A percentile compares a stretch with the other conserved stretches of the same genome.
phyloP scores from a whole-genome alignment of 2,888 invertebrate species.

The Malacosoma neustria region DNA sequence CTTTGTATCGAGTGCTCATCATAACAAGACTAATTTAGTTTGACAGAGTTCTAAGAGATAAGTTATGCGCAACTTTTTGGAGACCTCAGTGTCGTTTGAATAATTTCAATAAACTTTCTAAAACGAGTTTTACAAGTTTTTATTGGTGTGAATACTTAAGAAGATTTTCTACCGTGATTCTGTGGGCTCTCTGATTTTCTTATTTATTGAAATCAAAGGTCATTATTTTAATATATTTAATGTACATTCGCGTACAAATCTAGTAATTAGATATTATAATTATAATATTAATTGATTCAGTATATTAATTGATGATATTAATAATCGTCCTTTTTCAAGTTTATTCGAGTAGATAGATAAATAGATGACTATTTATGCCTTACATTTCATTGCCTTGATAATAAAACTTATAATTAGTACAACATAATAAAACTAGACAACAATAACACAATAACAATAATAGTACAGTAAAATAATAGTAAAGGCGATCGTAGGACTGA shows the following conservation, averaged over 20 bases:
- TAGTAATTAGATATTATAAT: too few species aligned
- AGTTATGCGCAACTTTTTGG: slow-evolving; percentile 47
- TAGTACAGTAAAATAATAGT: too few species aligned
- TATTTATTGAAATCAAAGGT: slow-evolving; percentile 1
- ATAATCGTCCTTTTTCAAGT: too few species aligned
- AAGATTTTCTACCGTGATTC: slow-evolving; percentile 21
- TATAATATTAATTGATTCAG: too few species aligned
- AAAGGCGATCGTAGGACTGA: too few species aligned
- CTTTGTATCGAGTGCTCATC: slow-evolving; percentile 14
- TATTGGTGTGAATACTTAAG: slow-evolving; percentile 49
- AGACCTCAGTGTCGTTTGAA: slow-evolving; percentile 51
- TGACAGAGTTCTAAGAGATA: slow-evolving; percentile 48
- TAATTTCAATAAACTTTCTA: slow-evolving; percentile 54
- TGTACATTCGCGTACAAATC: neutral
- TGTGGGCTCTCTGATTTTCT: slow-evolving; percentile 13
- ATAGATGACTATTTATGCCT: too few species aligned
- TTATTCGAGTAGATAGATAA: too few species aligned
- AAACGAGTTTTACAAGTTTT: slow-evolving; percentile 57
- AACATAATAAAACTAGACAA: too few species aligned
- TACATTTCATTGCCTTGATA: too few species aligned
- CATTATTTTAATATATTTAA: neutral
- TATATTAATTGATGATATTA: too few species aligned
- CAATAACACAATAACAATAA: too few species aligned
- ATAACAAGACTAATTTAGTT: slow-evolving; percentile 54
- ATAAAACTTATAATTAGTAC: too few species aligned